phyloP scores from a whole-genome alignment of 2,888 invertebrate genomes.

The Tenthredo notha region DNA sequence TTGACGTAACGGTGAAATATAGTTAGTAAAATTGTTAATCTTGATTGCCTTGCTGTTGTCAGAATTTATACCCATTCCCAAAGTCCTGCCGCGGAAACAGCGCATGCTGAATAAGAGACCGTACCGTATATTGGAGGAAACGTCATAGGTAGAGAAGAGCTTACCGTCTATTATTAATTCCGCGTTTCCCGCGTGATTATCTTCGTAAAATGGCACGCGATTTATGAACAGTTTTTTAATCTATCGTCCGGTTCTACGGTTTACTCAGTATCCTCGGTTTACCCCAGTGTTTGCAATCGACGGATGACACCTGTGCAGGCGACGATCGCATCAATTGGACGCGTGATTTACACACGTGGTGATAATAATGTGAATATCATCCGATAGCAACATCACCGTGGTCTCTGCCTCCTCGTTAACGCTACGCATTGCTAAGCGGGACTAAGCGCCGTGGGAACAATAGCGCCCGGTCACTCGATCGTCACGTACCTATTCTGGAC shows the following conservation, averaged over 20 bases:
- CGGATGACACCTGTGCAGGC: constrained; percentile 16
- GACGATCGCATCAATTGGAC: neutral
- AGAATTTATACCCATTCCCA: neutral
- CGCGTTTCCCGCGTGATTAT: constrained; percentile 46
- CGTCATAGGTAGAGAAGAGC: neutral
- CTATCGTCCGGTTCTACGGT: neutral
- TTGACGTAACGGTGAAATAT: constrained; percentile 26
- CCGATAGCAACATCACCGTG: constrained; percentile 30
- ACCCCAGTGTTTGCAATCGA: constrained; percentile 13
- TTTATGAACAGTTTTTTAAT: constrained; percentile 53
- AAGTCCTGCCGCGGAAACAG: neutral
- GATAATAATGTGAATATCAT: constrained; percentile 43
- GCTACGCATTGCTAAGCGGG: constrained; percentile 39
- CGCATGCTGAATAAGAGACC: constrained; percentile 14
- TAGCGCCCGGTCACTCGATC: constrained; percentile 44
- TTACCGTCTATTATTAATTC: constrained; percentile 5
- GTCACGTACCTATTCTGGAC: constrained; percentile 43
- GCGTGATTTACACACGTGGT: constrained; percentile 52
- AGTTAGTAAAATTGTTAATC: constrained; percentile 38
- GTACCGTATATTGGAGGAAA: neutral
- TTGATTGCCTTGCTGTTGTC: constrained; percentile 17
- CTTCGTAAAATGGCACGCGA: constrained; percentile 45
- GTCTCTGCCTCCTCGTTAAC: neutral
- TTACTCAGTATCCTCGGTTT: neutral
- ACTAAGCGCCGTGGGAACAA: constrained; percentile 54